Conservation (phyloP, 2,113 vertebrate species). For the Erpornis zantholeuca region DNA sequence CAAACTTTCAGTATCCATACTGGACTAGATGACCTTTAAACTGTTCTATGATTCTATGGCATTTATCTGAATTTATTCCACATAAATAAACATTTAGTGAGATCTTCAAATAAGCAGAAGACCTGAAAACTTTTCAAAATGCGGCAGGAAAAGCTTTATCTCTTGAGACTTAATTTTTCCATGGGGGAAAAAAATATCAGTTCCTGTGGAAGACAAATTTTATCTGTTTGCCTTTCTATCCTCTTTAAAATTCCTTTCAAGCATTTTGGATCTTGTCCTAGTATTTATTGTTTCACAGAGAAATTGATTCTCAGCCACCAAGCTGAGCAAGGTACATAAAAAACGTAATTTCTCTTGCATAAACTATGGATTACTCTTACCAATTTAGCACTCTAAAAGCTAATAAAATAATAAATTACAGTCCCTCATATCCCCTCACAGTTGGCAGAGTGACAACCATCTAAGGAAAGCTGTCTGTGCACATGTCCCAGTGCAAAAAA, state of each 20-base stretch:
- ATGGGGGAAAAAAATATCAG: accelerated
- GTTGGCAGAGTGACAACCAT: not conserved
- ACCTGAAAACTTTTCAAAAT: not conserved
- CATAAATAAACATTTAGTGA: not conserved
- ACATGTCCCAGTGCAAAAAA: not conserved
- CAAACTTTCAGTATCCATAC: too few species aligned
- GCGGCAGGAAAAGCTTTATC: not conserved
- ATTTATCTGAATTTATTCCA: not conserved
- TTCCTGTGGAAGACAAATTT: not conserved
- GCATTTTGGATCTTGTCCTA: not conserved
- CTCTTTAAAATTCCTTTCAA: not conserved
- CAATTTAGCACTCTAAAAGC: not conserved
- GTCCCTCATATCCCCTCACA: not conserved
- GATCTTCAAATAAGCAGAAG: not conserved
- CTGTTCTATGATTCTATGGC: accelerated
- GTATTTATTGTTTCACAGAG: not conserved
- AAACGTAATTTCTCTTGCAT: not conserved
- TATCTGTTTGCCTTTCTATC: not conserved
- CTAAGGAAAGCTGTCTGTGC: not conserved
- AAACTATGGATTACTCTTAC: not conserved
- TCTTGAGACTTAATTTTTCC: not conserved
- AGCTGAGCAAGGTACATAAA: not conserved
- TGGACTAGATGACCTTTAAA: not conserved
- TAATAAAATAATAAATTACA: not conserved
- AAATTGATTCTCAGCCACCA: not conserved